Base-by-base conservation (phyloP, 2,113 vertebrate species). In the Hippocampus abdominalis region DNA sequence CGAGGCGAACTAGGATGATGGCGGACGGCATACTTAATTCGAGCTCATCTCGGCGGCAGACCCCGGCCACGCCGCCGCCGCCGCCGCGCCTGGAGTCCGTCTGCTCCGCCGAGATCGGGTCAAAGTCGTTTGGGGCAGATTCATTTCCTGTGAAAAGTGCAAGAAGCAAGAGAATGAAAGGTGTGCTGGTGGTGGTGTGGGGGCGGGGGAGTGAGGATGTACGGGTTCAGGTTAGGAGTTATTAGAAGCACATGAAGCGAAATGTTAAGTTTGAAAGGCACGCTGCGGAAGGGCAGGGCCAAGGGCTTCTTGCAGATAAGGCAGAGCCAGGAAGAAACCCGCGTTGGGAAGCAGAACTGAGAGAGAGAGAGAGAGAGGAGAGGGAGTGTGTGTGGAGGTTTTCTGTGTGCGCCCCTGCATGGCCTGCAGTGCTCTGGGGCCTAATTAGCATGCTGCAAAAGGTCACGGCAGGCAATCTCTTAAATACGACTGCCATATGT, bases 251-350 rank as follows among this genome's bases (percentile, higher is more conserved):
- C 94, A 94, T 96, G 96, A 96, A 96, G 93, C 91, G 90, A 96
- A 96, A 96, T 97, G 95, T 96, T 97, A 96, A 98, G 97, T 98
- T 93, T 95, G 93, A 95, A 98, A 96, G 92, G 89, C 87, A 94
- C 92, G 95, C 94, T 91, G 89, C 90, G 79, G 91, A 85, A 81
- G 81, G 85, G 83, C 86, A 87, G 90, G 91, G 91, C 91, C 89
- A 89, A 89, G 80, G 84, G 91, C 90, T 90, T 89, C 92, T 92
- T 91, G 90, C 92, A 93, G 93, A 95, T 93, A 95, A 95, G 92
- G 91, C 92, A 91, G 90, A 78, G 80, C 79, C 72, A 63, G 78
- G 82, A 88, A 84, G 85, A 87, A 85, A 84, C 84, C 61, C 62
- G 74, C 79, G 77, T 75, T 76, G 74, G 84, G 81, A 81, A 85